phyloP scores from a whole-genome alignment of 2,888 invertebrate genomes.

The Drosophila putrida region DNA sequence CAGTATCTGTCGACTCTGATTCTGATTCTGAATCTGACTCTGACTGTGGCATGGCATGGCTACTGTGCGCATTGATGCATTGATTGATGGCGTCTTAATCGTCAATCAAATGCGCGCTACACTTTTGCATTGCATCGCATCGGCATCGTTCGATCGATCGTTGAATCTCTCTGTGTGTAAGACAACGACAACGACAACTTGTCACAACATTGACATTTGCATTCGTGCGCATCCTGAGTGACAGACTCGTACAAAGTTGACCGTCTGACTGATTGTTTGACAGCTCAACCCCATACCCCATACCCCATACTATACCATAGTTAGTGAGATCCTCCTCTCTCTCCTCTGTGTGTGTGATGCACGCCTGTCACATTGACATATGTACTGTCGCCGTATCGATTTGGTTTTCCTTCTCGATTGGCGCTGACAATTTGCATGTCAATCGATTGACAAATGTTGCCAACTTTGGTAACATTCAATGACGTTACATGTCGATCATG shows the following conservation, averaged over 20 bases:
- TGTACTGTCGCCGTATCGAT: conserved; percentile 67
- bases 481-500: conserved; percentile 69
- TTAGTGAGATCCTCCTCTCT: conserved; percentile 21
- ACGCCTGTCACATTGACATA: conserved; percentile 76
- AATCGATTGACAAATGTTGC: conserved; percentile 80
- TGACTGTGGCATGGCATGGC: conserved; percentile 34
- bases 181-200: conserved; percentile 66
- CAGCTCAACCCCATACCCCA: conserved; percentile 48
- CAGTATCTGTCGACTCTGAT: not conserved
- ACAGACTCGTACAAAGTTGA: conserved; percentile 60
- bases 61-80: conserved; percentile 75
- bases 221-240: conserved; percentile 78
- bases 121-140: conserved; percentile 77
- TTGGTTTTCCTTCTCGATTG: conserved; percentile 28
- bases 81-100: conserved; percentile 85
- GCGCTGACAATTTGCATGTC: conserved; percentile 80
- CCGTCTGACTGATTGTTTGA: conserved; percentile 76
- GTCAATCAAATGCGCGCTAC: conserved; percentile 84
- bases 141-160: conserved; percentile 16
- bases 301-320: no score
- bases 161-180: conserved; percentile 34
- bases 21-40: not conserved
- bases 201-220: conserved; percentile 79
- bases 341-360: conserved; percentile 45
- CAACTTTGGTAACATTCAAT: conserved; percentile 75